Evolutionary conservation across 2,797 vertebrate species (phyloP).

Genomic region (Holocentrus rufus): DNA sequence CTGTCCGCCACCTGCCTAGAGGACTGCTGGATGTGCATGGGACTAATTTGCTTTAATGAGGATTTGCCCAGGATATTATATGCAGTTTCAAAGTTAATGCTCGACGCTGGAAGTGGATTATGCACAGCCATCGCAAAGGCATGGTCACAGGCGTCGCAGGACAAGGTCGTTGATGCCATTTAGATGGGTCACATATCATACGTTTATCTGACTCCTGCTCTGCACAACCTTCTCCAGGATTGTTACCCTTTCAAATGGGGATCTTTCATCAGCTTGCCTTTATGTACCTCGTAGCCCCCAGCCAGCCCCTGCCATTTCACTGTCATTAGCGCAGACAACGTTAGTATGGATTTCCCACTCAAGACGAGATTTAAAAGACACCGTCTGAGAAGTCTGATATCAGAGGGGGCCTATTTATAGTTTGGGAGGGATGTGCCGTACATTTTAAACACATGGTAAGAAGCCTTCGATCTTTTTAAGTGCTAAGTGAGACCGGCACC

Average conservation of each 20-base stretch:
- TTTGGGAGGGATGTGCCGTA: slow-evolving; percentile 21
- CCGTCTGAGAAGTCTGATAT: slow-evolving; percentile 40
- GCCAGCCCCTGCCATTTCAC: slow-evolving; percentile 31
- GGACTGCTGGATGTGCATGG: slow-evolving; percentile 3
- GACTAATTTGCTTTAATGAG: slow-evolving; percentile 6
- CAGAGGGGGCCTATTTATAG: slow-evolving; percentile 47
- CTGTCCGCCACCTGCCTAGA: neutral
- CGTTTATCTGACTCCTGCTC: neutral
- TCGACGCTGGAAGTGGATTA: slow-evolving; percentile 2
- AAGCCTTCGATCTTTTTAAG: slow-evolving; percentile 40
- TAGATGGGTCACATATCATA: neutral
- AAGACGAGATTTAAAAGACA: slow-evolving; percentile 48
- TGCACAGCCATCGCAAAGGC: neutral
- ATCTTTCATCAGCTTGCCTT: slow-evolving; percentile 38
- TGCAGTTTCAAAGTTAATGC: neutral
- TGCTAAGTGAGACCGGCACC: slow-evolving; percentile 27
- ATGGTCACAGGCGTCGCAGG: neutral
- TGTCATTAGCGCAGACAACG: slow-evolving; percentile 46
- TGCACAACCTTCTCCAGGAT: neutral
- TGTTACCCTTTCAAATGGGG: slow-evolving; percentile 30
- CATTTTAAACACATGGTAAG: slow-evolving; percentile 50
- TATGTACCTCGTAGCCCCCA: slow-evolving; percentile 9
- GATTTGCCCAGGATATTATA: neutral
- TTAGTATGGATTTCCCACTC: slow-evolving; percentile 50
- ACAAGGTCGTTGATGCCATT: neutral